phyloP scores from a whole-genome alignment of 2,113 vertebrate genomes.

The Cygnus buccinator region DNA sequence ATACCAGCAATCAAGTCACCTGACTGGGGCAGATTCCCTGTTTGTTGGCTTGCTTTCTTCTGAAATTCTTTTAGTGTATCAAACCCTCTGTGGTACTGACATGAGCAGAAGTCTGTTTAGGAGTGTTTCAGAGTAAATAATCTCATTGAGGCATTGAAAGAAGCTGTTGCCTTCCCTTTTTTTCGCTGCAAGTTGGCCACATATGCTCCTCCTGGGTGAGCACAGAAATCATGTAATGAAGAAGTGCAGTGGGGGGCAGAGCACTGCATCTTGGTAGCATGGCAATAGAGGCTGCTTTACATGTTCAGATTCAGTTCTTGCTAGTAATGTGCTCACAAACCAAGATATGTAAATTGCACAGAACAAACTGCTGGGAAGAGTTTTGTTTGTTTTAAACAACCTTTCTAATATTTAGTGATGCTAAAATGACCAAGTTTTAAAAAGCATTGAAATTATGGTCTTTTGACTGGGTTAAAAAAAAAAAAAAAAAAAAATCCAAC shows the following conservation, averaged over 20 bases:
- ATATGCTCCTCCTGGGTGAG: not conserved
- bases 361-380: not conserved
- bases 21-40: not conserved
- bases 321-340: not conserved
- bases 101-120: not conserved
- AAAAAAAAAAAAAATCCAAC: not conserved
- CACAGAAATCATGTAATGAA: not conserved
- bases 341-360: not conserved
- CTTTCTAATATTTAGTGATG: conserved; percentile 14
- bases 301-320: not conserved
- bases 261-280: not conserved
- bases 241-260: not conserved
- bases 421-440: not conserved
- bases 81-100: not conserved
- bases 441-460: not conserved
- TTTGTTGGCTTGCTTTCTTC: conserved; percentile 9
- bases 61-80: not conserved
- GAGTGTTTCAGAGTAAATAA: conserved; percentile 1
- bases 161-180: not conserved
- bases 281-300: not conserved
- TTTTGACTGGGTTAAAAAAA: conserved; percentile 4
- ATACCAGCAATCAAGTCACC: conserved; percentile 6
- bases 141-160: not conserved
- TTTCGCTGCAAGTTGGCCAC: not conserved
- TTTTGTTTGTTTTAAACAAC: not conserved